These are phyloP conservation scores for Tyrannus savana DNA, from an alignment of 2,113 vertebrate genomes.

Conservation along the genomic window DNA sequence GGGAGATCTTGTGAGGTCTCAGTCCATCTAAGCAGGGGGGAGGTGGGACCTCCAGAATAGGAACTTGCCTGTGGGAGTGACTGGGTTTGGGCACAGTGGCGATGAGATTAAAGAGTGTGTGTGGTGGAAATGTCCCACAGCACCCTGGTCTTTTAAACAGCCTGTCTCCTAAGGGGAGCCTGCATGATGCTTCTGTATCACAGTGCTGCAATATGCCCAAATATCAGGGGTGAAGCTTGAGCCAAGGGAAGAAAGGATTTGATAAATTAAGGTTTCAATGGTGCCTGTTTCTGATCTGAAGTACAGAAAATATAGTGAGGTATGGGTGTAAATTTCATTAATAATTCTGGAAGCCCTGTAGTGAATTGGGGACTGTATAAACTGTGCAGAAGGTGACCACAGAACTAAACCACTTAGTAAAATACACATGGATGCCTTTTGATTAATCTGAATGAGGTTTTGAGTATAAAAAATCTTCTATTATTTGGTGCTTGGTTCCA, in stretches of 20 bases:
- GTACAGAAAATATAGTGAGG: background rate
- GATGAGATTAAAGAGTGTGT: accelerated
- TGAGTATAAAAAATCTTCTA: background rate
- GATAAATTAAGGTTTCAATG: background rate
- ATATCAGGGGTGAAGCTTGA: background rate
- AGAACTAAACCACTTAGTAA: background rate
- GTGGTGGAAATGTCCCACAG: background rate
- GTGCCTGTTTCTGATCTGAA: background rate
- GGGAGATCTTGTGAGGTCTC: background rate
- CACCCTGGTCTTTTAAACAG: background rate
- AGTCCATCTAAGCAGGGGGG: background rate
- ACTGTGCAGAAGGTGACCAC: background rate
- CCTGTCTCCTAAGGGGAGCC: background rate
- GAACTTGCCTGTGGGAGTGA: background rate
- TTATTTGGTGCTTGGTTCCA: background rate
- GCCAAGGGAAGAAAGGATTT: background rate
- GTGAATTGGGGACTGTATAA: background rate
- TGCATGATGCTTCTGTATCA: background rate
- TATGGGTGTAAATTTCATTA: background rate
- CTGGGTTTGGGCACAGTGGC: background rate
- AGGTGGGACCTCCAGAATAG: background rate
- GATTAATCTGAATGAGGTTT: background rate
- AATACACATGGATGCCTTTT: background rate
- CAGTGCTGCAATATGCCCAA: background rate
- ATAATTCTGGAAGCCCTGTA: background rate